Percentiles rank a stretch among this genome's conserved stretches.
Conservation (phyloP, 2,797 vertebrate species). For the Ceyx erithaca region DNA sequence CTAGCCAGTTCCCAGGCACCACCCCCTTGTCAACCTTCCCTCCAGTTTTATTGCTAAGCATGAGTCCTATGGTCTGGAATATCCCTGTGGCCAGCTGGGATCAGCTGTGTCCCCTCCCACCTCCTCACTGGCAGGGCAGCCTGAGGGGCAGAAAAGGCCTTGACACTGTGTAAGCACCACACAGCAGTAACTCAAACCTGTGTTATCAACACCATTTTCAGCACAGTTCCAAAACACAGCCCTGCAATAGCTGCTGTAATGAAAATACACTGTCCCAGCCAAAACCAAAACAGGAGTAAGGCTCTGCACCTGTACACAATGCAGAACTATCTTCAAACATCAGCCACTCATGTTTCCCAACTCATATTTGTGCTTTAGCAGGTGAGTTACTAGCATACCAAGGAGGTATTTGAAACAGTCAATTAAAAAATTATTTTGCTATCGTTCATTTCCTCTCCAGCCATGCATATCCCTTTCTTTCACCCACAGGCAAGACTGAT, state of each 20-base stretch:
- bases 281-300: not conserved
- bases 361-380: not conserved
- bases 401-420: not conserved
- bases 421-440: not conserved
- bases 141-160: not conserved
- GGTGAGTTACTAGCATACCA: not conserved
- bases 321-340: not conserved
- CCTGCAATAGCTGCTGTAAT: not conserved
- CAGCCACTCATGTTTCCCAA: not conserved
- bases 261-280: not conserved
- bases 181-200: not conserved
- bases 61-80: accelerated
- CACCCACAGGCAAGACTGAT: not conserved
- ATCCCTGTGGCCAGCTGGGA: not conserved
- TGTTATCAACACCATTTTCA: not conserved
- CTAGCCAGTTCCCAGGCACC: not conserved
- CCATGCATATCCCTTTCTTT: not conserved
- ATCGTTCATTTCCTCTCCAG: not conserved
- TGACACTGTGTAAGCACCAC: not conserved
- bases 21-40: accelerated
- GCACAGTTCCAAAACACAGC: not conserved
- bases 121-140: not conserved
- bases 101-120: not conserved
- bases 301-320: not conserved
- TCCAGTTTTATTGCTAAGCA: not conserved